Evolutionary conservation across 1,140 invertebrate genomes (phyloP).

Genomic region (Polypedilum vanderplanki): DNA sequence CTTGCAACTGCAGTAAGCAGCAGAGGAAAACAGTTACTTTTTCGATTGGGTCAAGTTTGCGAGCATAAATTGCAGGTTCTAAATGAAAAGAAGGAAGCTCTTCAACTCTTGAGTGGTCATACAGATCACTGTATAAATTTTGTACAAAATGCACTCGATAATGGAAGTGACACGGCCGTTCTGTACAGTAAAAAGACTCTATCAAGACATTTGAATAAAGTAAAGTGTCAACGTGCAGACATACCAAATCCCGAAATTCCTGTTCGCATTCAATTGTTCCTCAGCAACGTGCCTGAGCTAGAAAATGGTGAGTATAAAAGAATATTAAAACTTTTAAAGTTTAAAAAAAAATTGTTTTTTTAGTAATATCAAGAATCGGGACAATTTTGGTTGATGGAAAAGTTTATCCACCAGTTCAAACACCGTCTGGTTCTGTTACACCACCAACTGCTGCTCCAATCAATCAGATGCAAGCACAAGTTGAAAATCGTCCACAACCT

Average conservation of each 20-base stretch:
- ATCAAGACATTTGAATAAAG: constrained; percentile 65
- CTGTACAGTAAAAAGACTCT: constrained; percentile 74
- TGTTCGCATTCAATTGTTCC: constrained; percentile 64
- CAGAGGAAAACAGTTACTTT: constrained; percentile 70
- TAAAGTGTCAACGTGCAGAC: constrained; percentile 69
- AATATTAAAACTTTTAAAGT: background rate
- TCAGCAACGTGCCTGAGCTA: constrained; percentile 71
- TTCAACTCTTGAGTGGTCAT: constrained; percentile 68
- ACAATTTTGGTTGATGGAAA: constrained; percentile 71
- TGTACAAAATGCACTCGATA: constrained; percentile 66
- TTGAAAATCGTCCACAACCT: constrained; percentile 36
- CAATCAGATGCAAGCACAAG: constrained; percentile 31
- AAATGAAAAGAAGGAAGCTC: constrained; percentile 71
- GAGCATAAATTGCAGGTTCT: constrained; percentile 75
- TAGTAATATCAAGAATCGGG: constrained; percentile 64
- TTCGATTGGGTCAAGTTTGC: constrained; percentile 72
- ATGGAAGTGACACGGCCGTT: constrained; percentile 74
- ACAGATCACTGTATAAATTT: constrained; percentile 83
- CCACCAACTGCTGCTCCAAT: constrained; percentile 1
- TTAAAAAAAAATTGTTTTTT: too few relatives aligned
- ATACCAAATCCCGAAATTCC: constrained; percentile 80
- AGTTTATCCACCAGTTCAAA: constrained; percentile 39
- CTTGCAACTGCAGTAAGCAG: constrained; percentile 76
- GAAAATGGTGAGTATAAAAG: constrained; percentile 53
- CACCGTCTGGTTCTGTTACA: constrained; percentile 36